These are phyloP conservation scores for Crenichthys baileyi DNA, from an alignment of 2,797 vertebrate genomes.

Conservation along the genomic window DNA sequence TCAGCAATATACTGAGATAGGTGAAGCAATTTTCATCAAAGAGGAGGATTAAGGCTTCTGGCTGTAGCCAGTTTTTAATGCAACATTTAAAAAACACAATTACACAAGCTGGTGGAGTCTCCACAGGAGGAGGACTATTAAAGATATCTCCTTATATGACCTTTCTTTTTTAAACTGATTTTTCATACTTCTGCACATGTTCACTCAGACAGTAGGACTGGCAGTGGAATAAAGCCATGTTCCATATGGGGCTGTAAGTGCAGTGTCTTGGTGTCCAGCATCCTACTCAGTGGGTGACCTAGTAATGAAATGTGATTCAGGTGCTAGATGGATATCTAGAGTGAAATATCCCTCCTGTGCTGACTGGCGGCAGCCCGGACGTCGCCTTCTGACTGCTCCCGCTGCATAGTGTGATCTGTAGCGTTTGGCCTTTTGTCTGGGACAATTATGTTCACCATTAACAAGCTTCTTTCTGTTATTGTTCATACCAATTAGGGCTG, in stretches of 20 bases:
- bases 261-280: conserved; percentile 7
- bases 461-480: conserved; percentile 87
- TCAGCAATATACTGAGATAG: conserved; percentile 43
- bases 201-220: neutral
- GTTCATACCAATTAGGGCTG: conserved; percentile 87
- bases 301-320: conserved; percentile 70
- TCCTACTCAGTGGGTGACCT: conserved; percentile 31
- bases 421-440: conserved; percentile 72
- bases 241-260: conserved; percentile 18
- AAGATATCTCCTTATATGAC: neutral
- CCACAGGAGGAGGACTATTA: neutral
- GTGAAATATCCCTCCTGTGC: conserved; percentile 50
- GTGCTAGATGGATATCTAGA: conserved; percentile 68
- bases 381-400: conserved; percentile 57
- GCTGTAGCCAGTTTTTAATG: neutral
- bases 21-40: conserved; percentile 44
- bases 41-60: conserved; percentile 46
- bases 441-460: conserved; percentile 82
- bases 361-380: conserved; percentile 64
- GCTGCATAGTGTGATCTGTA: conserved; percentile 62
- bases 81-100: neutral
- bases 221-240: conserved; percentile 2
- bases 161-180: neutral
- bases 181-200: neutral
- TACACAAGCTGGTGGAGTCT: neutral